Evolutionary conservation across 1,140 invertebrate species (phyloP), one percentile per base, ranked within the genome.

Genomic region (Bacillus rossius): DNA sequence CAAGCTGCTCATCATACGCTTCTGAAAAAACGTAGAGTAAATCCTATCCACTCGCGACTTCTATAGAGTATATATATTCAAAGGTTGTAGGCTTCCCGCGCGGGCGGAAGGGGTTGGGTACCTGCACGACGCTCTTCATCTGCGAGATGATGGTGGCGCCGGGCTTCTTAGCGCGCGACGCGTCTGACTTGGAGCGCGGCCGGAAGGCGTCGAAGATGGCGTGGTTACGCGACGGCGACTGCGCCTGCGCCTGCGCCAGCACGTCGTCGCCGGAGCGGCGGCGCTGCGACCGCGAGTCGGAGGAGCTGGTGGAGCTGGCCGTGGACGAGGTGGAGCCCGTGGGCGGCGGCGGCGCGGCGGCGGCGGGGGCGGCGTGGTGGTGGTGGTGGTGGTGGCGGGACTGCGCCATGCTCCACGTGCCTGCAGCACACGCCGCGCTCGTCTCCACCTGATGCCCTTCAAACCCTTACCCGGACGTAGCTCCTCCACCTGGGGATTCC

Each of bases 171-270:
- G 77, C 66, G 74, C 82, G 76, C 65, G 69, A 64, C 19, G 83
- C 85, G 74, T 93, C 91, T 2, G 83, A 92, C 75, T 88, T 94
- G 64, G 82, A 89, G 60, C 85, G 80, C 40, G 82, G 90, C 67
- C 89, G 81, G 70, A 95, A 94, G 16, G 88, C 87, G 70, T 95
- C 92, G 55, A 95, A 79, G 5, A 82, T 83, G 7, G 82, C 82
- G 48, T 65, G 63, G 23, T 85, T 81, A n/a, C 84, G 77, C 23
- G 84, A 85, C 1, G 86, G 84, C 59, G 69, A 64, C 63, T 83
- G 84, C 63, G 83, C 79, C 22, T 71, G 61, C 4, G 64, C 61
- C 64, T 62, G 61, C 10, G 65, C 45, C 2, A 59, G 61, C 58
- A 61, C 60, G 49, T 66, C 60, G 50, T 73, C 68, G 37, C 79